Conservation (phyloP, 2,797 vertebrate species). For the Pteropus rufus region DNA sequence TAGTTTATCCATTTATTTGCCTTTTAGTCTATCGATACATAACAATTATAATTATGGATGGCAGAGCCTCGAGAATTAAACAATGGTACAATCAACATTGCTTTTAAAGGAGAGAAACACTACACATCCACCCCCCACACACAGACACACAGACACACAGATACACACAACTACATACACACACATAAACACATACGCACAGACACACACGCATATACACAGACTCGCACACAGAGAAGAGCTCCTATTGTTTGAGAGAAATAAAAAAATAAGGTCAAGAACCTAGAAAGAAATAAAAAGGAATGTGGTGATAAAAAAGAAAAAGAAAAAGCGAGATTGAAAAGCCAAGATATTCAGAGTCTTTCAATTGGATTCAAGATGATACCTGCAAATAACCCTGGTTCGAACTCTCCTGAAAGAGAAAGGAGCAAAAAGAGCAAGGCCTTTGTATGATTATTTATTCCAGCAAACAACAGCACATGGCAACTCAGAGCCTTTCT, state of each 20-base stretch:
- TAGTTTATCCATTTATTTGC: slow-evolving; percentile 58
- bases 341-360: slow-evolving; percentile 58
- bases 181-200: neutral
- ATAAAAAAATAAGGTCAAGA: slow-evolving; percentile 66
- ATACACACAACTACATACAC: neutral
- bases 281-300: slow-evolving; percentile 56
- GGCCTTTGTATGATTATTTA: slow-evolving; percentile 73
- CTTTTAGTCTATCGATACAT: slow-evolving; percentile 49
- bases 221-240: neutral
- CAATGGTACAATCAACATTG: neutral
- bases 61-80: slow-evolving; percentile 34
- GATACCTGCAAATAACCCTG: slow-evolving; percentile 57
- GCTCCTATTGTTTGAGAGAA: slow-evolving; percentile 51
- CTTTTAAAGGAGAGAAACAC: slow-evolving; percentile 39
- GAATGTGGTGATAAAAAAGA: neutral
- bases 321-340: slow-evolving; percentile 42
- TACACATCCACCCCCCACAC: neutral
- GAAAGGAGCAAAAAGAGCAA: slow-evolving; percentile 41
- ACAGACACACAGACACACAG: neutral
- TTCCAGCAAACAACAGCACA: slow-evolving; percentile 71
- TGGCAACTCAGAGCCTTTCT: slow-evolving; percentile 53
- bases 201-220: neutral
- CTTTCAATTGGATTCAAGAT: slow-evolving; percentile 58
- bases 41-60: slow-evolving; percentile 42
- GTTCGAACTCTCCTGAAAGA: slow-evolving; percentile 58